Evolutionary conservation across 1,140 invertebrate species (phyloP).

Genomic region (Heliconius nattereri): DNA sequence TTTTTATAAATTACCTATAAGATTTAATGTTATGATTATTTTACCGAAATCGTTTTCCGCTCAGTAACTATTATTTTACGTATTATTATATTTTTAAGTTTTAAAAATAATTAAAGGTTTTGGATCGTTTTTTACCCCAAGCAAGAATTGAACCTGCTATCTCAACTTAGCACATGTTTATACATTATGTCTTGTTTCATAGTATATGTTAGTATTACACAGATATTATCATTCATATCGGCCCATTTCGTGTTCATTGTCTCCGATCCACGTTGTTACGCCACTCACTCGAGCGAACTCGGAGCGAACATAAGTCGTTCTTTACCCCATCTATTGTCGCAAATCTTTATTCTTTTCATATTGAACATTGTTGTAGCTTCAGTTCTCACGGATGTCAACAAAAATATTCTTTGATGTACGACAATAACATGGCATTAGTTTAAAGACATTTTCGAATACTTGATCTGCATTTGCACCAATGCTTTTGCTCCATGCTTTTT

Average conservation of each 20-base stretch:
- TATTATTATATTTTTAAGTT: too few species aligned
- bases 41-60: too few species aligned
- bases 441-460: too few species aligned
- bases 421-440: not conserved
- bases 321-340: conserved; percentile 20
- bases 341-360: conserved; percentile 9
- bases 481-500: too few species aligned
- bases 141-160: not conserved
- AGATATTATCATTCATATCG: conserved; percentile 3
- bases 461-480: not conserved
- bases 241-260: conserved; percentile 18
- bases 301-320: conserved; percentile 23
- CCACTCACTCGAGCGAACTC: conserved; percentile 20
- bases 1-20: too few species aligned
- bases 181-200: not conserved
- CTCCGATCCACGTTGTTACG: conserved; percentile 9
- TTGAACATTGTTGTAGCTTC: conserved; percentile 14
- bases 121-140: not conserved
- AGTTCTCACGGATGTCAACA: conserved; percentile 18
- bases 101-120: too few species aligned
- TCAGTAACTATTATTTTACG: too few species aligned
- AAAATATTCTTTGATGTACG: not conserved
- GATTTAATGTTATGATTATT: too few species aligned
- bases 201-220: not conserved
- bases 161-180: not conserved